Evolutionary conservation across 2,113 vertebrate genomes (phyloP).

Genomic region (Phrynosoma blainvillii): DNA sequence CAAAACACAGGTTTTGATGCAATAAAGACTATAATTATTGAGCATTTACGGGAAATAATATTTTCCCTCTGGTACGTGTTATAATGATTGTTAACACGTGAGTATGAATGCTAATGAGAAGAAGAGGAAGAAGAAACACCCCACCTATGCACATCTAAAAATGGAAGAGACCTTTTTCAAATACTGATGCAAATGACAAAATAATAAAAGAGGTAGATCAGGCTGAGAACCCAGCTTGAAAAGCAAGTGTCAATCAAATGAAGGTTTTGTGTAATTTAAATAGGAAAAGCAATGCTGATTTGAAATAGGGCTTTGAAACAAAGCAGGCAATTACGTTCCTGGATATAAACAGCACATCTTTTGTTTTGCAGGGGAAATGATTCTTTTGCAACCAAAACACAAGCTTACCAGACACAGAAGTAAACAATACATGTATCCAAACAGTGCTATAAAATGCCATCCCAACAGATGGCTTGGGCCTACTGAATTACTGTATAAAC

Average conservation of each 20-base stretch:
- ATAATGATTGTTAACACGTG: conserved; percentile 65
- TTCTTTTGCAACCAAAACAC: conserved; percentile 60
- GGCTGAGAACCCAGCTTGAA: conserved; percentile 59
- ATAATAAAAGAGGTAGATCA: conserved; percentile 55
- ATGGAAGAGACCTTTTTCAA: conserved; percentile 43
- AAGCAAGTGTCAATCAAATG: conserved; percentile 66
- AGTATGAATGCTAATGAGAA: conserved; percentile 67
- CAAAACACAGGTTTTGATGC: conserved; percentile 74
- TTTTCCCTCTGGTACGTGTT: conserved; percentile 73
- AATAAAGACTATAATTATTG: conserved; percentile 80
- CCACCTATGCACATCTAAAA: conserved; percentile 53
- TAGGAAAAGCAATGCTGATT: conserved; percentile 42
- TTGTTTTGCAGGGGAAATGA: conserved; percentile 35
- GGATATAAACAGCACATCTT: conserved; percentile 60
- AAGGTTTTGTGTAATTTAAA: conserved; percentile 25
- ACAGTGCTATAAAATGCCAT: conserved; percentile 46
- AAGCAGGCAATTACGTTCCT: conserved; percentile 58
- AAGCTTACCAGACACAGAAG: conserved; percentile 54
- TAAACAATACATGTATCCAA: conserved; percentile 52
- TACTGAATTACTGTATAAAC: conserved; percentile 66
- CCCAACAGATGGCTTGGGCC: conserved; percentile 53
- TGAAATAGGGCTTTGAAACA: conserved; percentile 57
- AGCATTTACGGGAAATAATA: conserved; percentile 79
- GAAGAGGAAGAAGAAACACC: conserved; percentile 13
- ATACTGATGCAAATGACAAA: conserved; percentile 47